Base-by-base conservation (phyloP, 2,888 invertebrate genomes). In the Cephonodes hylas region DNA sequence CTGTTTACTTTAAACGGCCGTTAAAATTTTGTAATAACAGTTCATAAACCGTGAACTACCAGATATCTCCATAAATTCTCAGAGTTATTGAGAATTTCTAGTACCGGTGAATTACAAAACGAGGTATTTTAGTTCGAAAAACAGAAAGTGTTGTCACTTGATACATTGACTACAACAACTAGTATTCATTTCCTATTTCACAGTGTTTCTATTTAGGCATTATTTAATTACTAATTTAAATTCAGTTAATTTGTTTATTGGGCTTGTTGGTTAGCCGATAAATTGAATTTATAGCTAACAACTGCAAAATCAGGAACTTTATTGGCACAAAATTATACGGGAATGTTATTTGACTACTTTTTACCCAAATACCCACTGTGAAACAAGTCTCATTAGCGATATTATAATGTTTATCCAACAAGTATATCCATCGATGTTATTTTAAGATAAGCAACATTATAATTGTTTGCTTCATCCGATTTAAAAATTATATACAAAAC, bases 1-100 rank as follows among this genome's bases (percentile, higher is more conserved):
- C 62, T 63, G 68, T 74, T 71, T 63, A 63, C 61, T 65, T 69
- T 67, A 68, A 57, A 60, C 44, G 64, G 64, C 68, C 68, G 68
- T 71, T 71, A 73, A 75, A 75, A 66, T 65, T 63, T 53, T 59
- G 53, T 48, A 65, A 66, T 64, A 56, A 58, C 46, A 62, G 61
- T 63, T 48, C 61, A 56, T 65, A 44, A 38, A 53, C 27, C 18
- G 18, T 31, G 18, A 15, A 18, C 18, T 31, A 18, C 27, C 18
- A 31, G 15, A 27, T 38, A 53, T 53, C 7, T 53, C 27, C 31
- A 31, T 31, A 27, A 53, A 27, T 7, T 8, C 20, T 27, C 27
- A 15, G 18, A 15, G 48, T 53, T 53, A 53, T 27, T 31, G 27
- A 53, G 15, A 53, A 53, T 18, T 18, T 15, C 15, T 20, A 45